A percentile compares a stretch with the other conserved stretches of the same genome.
Evolutionary conservation across 2,888 invertebrate species (phyloP).

Genomic region (Limnephilus marmoratus): DNA sequence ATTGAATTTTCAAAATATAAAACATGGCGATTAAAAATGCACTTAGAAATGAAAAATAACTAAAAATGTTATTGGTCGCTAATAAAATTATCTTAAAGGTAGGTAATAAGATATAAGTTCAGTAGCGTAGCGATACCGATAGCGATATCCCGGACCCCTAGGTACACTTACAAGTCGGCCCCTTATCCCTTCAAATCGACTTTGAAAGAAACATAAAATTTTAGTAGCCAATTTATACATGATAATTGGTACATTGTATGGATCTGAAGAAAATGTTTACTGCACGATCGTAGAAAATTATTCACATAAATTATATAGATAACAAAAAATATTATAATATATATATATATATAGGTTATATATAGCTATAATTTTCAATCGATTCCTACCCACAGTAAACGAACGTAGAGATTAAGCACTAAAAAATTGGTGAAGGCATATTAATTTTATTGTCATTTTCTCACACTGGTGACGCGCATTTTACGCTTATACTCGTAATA

Average conservation of each 20-base stretch:
- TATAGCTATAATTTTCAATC: neutral
- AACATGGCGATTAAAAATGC: neutral
- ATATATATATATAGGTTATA: too few relatives aligned
- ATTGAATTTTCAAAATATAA: too few relatives aligned
- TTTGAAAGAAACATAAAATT: neutral
- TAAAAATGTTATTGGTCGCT: too few relatives aligned
- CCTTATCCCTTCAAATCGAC: neutral
- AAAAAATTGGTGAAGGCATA: too few relatives aligned
- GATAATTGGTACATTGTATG: neutral
- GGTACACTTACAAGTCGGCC: neutral
- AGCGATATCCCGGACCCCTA: neutral
- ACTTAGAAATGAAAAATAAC: neutral
- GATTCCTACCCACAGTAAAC: neutral
- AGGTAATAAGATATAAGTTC: neutral
- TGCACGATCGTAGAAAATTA: too few relatives aligned
- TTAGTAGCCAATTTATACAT: neutral
- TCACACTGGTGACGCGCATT: neutral
- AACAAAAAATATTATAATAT: too few relatives aligned
- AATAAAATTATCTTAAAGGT: neutral
- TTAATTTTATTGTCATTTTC: neutral
- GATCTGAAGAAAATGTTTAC: neutral
- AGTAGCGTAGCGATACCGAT: neutral
- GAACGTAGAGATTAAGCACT: neutral
- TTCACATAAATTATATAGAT: too few relatives aligned
- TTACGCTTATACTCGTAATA: too few relatives aligned